Evolutionary conservation across 2,888 invertebrate species (phyloP).

Genomic region (Auanema sp.): DNA sequence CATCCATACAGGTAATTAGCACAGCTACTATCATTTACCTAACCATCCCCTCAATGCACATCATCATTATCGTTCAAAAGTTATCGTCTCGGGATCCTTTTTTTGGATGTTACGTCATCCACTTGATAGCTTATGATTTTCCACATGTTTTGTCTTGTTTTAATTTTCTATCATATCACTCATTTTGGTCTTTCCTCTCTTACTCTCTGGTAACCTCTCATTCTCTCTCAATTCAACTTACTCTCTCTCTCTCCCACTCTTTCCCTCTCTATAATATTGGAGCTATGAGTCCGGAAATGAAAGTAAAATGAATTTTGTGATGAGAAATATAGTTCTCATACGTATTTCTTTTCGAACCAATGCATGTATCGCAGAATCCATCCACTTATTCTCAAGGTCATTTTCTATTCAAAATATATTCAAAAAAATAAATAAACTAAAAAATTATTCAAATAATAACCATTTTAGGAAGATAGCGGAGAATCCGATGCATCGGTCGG

Average conservation of each 20-base stretch:
- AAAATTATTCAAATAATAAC: background rate
- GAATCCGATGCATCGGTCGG: constrained; percentile 26
- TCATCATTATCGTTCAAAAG: too few relatives aligned
- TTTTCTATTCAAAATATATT: background rate
- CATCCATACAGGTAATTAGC: constrained; percentile 31
- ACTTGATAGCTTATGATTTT: too few relatives aligned
- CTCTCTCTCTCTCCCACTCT: background rate
- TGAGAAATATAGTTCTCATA: background rate
- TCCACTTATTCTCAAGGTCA: background rate
- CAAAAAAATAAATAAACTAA: background rate
- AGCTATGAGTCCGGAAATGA: too few relatives aligned
- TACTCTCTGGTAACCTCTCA: too few relatives aligned
- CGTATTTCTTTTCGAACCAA: background rate
- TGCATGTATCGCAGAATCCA: background rate
- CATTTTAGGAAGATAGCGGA: constrained; percentile 28
- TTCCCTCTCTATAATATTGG: too few relatives aligned
- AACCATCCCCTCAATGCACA: too few relatives aligned
- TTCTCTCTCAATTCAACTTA: background rate
- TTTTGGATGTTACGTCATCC: background rate
- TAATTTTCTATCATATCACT: background rate
- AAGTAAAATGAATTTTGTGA: too few relatives aligned
- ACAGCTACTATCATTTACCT: too few relatives aligned
- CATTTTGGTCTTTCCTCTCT: too few relatives aligned
- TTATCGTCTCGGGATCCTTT: too few relatives aligned
- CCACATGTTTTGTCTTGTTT: background rate